These are phyloP conservation scores for Sarcophaga carnaria DNA, from an alignment of 2,888 invertebrate species.

Conservation along the genomic window DNA sequence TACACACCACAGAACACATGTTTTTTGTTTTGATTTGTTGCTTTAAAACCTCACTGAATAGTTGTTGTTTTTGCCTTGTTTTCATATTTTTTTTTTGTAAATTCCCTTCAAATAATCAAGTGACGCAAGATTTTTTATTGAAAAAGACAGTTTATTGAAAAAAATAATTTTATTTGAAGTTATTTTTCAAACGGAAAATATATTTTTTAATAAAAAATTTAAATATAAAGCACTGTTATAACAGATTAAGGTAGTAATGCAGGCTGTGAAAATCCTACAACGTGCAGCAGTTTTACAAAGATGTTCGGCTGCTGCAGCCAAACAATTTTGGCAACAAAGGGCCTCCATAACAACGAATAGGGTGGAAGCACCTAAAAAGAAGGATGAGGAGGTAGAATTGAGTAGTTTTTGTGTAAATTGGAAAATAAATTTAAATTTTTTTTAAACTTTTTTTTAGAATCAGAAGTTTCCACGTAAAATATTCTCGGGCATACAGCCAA, in stretches of 20 bases:
- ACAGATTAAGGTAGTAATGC: constrained; percentile 24
- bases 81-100: neutral
- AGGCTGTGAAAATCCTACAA: constrained; percentile 32
- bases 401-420: constrained; percentile 13
- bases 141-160: constrained; percentile 1
- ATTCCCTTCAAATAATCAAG: constrained; percentile 17
- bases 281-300: neutral
- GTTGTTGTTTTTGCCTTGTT: constrained; percentile 3
- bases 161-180: constrained; percentile 27
- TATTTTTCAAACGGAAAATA: constrained; percentile 19
- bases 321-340: constrained; percentile 7
- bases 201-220: constrained; percentile 34
- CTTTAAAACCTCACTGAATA: neutral
- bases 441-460: constrained; percentile 40
- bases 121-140: constrained; percentile 47
- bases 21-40: constrained; percentile 50
- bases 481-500: constrained; percentile 98
- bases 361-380: constrained; percentile 35
- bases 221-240: neutral
- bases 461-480: constrained; percentile 84
- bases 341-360: constrained; percentile 10
- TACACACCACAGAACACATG: constrained; percentile 20
- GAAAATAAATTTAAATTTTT: constrained; percentile 62
- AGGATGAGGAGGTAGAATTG: constrained; percentile 31
- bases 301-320: neutral